A percentile compares a stretch with the other conserved stretches of the same genome.
Conservation (phyloP, 2,113 vertebrate genomes). For the Nothoprocta perdicaria region DNA sequence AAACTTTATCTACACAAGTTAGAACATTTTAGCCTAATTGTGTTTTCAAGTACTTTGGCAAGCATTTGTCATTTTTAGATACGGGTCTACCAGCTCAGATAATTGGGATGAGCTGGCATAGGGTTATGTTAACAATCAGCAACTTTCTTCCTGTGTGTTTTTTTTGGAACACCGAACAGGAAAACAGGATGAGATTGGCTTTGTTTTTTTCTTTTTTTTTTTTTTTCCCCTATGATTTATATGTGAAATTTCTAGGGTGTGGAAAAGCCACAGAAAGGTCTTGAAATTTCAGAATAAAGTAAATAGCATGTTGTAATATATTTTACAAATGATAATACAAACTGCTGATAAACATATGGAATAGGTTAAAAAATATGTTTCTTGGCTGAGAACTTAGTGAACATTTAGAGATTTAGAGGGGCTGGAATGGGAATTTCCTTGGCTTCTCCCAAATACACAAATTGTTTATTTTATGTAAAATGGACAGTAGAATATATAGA, state of each 20-base stretch:
- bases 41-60: neutral
- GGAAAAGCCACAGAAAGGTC: constrained; percentile 2
- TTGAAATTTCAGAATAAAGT: constrained; percentile 22
- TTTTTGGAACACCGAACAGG: neutral
- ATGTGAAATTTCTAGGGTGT: neutral
- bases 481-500: neutral
- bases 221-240: neutral
- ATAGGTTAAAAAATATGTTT: neutral
- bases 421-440: neutral
- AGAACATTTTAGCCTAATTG: neutral
- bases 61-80: neutral
- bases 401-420: neutral
- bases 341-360: neutral
- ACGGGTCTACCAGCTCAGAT: neutral
- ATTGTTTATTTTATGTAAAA: neutral
- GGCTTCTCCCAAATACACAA: neutral
- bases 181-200: neutral
- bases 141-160: neutral
- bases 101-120: neutral
- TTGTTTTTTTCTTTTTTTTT: constrained; percentile 30
- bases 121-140: neutral
- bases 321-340: constrained; percentile 8
- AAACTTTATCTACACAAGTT: neutral
- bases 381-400: neutral
- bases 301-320: neutral